phyloP scores from a whole-genome alignment of 2,113 vertebrate species.

The Pitta sordida region DNA sequence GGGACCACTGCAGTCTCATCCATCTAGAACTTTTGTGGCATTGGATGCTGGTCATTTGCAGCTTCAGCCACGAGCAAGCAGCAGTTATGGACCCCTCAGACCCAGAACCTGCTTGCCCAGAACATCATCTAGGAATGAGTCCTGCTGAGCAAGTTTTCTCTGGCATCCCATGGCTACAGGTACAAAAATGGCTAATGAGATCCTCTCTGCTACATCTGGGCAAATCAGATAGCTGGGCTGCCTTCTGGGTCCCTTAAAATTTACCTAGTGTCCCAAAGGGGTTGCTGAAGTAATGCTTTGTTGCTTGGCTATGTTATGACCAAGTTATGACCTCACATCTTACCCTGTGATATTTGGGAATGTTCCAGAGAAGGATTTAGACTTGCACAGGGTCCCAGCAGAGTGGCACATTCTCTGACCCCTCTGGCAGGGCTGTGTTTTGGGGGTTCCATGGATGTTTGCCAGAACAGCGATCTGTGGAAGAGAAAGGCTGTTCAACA shows the following conservation, averaged over 20 bases:
- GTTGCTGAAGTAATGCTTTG: neutral
- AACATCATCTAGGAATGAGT: neutral
- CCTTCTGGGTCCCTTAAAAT: neutral
- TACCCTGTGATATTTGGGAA: neutral
- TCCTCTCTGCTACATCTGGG: neutral
- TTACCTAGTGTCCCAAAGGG: neutral
- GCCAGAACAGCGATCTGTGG: fast-evolving
- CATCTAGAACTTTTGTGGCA: neutral
- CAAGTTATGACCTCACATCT: neutral
- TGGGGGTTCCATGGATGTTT: neutral
- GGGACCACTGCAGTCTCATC: neutral
- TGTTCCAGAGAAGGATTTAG: neutral
- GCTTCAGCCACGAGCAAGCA: neutral
- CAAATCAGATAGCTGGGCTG: neutral
- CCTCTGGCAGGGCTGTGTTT: neutral
- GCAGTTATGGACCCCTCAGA: neutral
- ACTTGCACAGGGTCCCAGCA: neutral
- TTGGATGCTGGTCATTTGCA: neutral
- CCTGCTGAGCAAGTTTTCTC: neutral
- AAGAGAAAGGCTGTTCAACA: neutral
- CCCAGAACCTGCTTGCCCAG: neutral
- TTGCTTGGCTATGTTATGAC: neutral
- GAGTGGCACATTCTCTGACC: fast-evolving
- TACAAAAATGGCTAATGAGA: neutral
- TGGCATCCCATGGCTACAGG: neutral